Percentiles rank a stretch among this genome's conserved stretches.
Conservation (phyloP, 2,113 vertebrate genomes). For the Hemibagrus wyckioides region DNA sequence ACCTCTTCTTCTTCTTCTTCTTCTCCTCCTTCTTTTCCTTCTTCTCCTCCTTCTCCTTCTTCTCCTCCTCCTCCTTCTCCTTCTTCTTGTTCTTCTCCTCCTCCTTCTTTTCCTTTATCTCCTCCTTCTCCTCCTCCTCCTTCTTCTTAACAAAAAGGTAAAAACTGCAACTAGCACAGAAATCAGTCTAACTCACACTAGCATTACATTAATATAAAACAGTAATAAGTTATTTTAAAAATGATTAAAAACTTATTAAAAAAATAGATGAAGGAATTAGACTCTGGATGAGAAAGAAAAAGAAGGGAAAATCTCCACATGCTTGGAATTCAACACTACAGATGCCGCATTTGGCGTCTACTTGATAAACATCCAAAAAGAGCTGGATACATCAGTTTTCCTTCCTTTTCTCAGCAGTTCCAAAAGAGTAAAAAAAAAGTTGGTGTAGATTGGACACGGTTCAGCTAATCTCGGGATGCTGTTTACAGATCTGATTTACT, state of each 20-base stretch:
- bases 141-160: neutral
- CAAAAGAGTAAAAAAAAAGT: neutral
- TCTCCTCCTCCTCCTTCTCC: no score
- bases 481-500: constrained; percentile 35
- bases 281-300: neutral
- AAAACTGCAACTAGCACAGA: neutral
- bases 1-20: no score
- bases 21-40: no score
- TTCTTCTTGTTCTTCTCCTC: no score
- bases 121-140: no score
- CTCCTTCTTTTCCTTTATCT: no score
- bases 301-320: neutral
- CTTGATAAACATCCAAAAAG: neutral
- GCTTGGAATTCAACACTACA: neutral
- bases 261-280: neutral
- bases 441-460: neutral
- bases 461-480: constrained; percentile 20
- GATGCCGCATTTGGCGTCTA: constrained; percentile 28
- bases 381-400: neutral
- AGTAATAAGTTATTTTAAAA: neutral
- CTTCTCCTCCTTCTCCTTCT: no score
- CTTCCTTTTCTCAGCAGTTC: constrained; percentile 2
- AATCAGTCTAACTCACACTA: neutral
- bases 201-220: neutral
- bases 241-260: neutral